These are phyloP conservation scores for Apeltes quadracus DNA, from an alignment of 2,113 vertebrate genomes.

Conservation along the genomic window DNA sequence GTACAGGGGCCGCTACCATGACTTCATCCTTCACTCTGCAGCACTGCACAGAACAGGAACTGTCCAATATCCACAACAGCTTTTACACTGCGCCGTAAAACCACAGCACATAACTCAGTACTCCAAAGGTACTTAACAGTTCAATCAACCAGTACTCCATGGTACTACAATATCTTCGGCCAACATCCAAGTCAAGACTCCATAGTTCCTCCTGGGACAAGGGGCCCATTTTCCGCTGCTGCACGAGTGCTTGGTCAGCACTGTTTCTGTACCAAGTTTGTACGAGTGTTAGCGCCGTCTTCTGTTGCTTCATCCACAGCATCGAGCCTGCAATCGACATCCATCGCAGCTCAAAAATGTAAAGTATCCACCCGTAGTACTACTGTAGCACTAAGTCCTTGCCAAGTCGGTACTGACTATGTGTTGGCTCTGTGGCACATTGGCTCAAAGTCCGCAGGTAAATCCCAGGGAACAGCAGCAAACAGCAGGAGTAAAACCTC, in stretches of 20 bases:
- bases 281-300: slow-evolving; percentile 34
- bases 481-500: slow-evolving; percentile 91
- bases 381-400: slow-evolving; percentile 60
- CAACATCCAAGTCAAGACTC: slow-evolving; percentile 65
- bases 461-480: slow-evolving; percentile 93
- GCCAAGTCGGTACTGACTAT: slow-evolving; percentile 50
- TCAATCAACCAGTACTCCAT: slow-evolving; percentile 72
- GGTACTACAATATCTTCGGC: slow-evolving; percentile 73
- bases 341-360: slow-evolving; percentile 50
- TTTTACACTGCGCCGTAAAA: slow-evolving; percentile 71
- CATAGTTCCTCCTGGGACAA: slow-evolving; percentile 51
- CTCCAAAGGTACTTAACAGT: slow-evolving; percentile 74
- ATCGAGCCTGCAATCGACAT: slow-evolving; percentile 51
- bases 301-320: slow-evolving; percentile 42
- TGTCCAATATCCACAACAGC: slow-evolving; percentile 61
- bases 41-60: slow-evolving; percentile 67
- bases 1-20: slow-evolving; percentile 5
- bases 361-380: slow-evolving; percentile 57
- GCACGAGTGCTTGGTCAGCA: slow-evolving; percentile 34
- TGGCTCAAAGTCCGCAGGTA: slow-evolving; percentile 71
- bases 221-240: slow-evolving; percentile 43
- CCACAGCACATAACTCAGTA: slow-evolving; percentile 73
- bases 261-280: slow-evolving; percentile 52
- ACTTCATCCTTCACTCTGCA: slow-evolving; percentile 60
- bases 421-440: slow-evolving; percentile 56